Evolutionary conservation across 2,797 vertebrate genomes (phyloP).

Genomic region (Sebastolobus altivelis): DNA sequence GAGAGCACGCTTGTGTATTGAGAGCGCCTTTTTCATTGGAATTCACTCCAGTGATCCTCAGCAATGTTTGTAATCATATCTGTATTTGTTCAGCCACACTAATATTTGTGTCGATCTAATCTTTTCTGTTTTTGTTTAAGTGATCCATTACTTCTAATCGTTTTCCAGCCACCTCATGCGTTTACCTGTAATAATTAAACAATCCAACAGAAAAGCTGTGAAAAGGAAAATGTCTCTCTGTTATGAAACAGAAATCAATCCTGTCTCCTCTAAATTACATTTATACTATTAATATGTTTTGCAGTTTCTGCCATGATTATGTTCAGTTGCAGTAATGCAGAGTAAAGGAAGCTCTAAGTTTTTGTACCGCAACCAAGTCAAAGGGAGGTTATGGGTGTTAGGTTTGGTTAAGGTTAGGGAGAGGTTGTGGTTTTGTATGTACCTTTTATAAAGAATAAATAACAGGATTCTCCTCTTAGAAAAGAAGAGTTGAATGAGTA

Average conservation of each 20-base stretch:
- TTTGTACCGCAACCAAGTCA: background rate
- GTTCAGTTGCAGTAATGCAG: background rate
- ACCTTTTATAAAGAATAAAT: no score
- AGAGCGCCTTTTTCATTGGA: slow-evolving; percentile 23
- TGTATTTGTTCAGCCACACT: slow-evolving; percentile 24
- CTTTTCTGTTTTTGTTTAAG: slow-evolving; percentile 18
- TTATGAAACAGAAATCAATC: slow-evolving; percentile 3
- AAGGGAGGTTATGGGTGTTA: background rate
- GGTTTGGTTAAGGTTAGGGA: no score
- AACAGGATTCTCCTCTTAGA: no score
- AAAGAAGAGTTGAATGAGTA: no score
- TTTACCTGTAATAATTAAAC: slow-evolving; percentile 33
- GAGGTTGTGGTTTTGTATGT: no score
- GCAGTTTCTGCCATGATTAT: background rate
- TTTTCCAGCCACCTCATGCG: slow-evolving; percentile 24
- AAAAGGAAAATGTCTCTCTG: slow-evolving; percentile 6
- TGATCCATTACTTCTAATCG: slow-evolving; percentile 1
- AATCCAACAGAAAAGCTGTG: slow-evolving; percentile 25
- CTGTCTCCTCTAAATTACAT: background rate
- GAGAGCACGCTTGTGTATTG: slow-evolving; percentile 18
- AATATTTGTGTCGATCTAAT: slow-evolving; percentile 20
- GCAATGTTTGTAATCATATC: slow-evolving; percentile 22
- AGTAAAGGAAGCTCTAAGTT: background rate
- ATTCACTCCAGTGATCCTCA: slow-evolving; percentile 10
- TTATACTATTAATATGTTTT: slow-evolving; percentile 11